Percentiles rank a stretch among this genome's conserved stretches.
Conservation (phyloP, 2,797 vertebrate genomes). For the Microtus californicus region DNA sequence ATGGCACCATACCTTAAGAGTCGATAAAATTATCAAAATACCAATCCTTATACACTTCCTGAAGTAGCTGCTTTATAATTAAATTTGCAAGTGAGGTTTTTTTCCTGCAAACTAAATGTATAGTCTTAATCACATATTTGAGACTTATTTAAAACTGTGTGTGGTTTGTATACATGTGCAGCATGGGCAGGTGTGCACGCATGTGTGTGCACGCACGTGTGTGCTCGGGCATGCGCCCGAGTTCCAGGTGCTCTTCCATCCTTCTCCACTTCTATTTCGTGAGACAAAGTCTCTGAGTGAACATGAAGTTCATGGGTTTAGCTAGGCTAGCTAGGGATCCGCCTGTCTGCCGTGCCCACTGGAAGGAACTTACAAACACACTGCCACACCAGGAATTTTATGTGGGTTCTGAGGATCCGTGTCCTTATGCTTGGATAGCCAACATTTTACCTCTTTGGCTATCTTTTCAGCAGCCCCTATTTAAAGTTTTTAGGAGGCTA, state of each 20-base stretch:
- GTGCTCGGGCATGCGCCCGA: neutral
- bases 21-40: slow-evolving; percentile 60
- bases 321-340: neutral
- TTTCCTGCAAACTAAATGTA: neutral
- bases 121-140: slow-evolving; percentile 18
- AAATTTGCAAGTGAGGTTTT: slow-evolving; percentile 36
- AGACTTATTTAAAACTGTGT: slow-evolving; percentile 44
- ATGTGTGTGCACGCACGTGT: neutral
- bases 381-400: neutral
- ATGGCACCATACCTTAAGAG: neutral
- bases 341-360: neutral
- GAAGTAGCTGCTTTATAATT: slow-evolving; percentile 28
- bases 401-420: neutral
- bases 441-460: neutral
- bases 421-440: neutral
- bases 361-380: neutral
- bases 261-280: neutral
- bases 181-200: neutral
- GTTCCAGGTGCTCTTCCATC: neutral
- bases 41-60: neutral
- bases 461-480: neutral
- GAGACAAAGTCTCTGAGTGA: neutral
- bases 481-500: slow-evolving; percentile 10
- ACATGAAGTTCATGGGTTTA: neutral
- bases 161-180: neutral